phyloP scores from a whole-genome alignment of 2,113 vertebrate species.

The Tupaia tana region DNA sequence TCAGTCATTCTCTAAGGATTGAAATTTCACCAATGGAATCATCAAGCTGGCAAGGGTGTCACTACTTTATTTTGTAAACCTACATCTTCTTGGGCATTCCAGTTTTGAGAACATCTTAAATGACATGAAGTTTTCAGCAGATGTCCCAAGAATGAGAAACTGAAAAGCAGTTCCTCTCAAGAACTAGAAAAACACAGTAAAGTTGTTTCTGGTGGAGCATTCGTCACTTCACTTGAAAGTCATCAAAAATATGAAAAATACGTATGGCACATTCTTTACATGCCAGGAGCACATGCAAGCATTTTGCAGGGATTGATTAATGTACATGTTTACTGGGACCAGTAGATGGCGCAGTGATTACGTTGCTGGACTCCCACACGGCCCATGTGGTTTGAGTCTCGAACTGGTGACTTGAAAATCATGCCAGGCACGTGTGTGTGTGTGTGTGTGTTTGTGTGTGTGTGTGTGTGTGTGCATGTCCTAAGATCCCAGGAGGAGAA shows the following conservation, averaged over 20 bases:
- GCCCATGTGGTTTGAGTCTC: too few species aligned
- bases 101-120: conserved; percentile 26
- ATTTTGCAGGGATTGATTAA: not conserved
- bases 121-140: not conserved
- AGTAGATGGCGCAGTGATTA: too few species aligned
- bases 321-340: not conserved
- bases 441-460: too few species aligned
- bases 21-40: conserved; percentile 7
- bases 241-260: not conserved
- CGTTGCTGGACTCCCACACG: too few species aligned
- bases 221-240: conserved; percentile 13
- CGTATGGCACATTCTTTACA: not conserved
- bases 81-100: not conserved
- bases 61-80: conserved; percentile 11
- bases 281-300: not conserved
- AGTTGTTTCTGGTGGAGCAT: not conserved
- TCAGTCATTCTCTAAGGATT: conserved; percentile 11
- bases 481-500: too few species aligned
- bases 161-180: not conserved
- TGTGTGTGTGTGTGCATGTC: too few species aligned
- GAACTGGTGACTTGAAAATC: too few species aligned
- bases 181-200: not conserved
- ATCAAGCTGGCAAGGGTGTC: not conserved
- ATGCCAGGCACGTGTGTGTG: too few species aligned
- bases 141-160: not conserved